A percentile compares a stretch with the other conserved stretches of the same genome.
phyloP scores from a whole-genome alignment of 2,888 invertebrate genomes.

The Eledona agricola region DNA sequence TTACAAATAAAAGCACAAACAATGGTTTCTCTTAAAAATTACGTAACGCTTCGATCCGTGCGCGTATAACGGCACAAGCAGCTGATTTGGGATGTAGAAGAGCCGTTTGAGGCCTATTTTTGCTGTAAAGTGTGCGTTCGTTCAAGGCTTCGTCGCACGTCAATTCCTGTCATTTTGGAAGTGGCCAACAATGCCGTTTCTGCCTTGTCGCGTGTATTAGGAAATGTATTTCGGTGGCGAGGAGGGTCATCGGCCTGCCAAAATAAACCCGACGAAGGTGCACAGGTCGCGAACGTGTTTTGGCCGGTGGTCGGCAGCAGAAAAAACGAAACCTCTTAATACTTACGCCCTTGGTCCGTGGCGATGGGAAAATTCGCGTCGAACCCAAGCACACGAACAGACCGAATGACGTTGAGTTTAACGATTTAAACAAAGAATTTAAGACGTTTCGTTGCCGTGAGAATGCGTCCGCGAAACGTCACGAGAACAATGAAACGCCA shows the following conservation, averaged over 20 bases:
- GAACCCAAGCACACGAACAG: slow-evolving; percentile 33
- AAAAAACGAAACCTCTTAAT: slow-evolving; percentile 8
- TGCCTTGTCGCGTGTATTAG: slow-evolving; percentile 13
- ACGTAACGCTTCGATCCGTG: too few relatives aligned
- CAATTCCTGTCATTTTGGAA: too few relatives aligned
- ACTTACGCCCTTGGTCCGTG: slow-evolving; percentile 28
- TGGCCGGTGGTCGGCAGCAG: too few relatives aligned
- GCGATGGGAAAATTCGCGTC: neutral
- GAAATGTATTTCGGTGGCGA: slow-evolving; percentile 16
- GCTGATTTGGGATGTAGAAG: too few relatives aligned
- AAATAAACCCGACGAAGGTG: slow-evolving; percentile 24
- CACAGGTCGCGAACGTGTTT: slow-evolving; percentile 7
- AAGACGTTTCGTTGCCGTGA: slow-evolving; percentile 36
- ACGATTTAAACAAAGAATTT: slow-evolving; percentile 45
- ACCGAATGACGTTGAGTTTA: slow-evolving; percentile 42
- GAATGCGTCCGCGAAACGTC: slow-evolving; percentile 33
- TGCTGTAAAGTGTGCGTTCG: too few relatives aligned
- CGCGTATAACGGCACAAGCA: too few relatives aligned
- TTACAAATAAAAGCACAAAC: too few relatives aligned
- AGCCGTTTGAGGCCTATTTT: too few relatives aligned
- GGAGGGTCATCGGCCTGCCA: slow-evolving; percentile 31
- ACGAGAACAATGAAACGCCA: slow-evolving; percentile 33
- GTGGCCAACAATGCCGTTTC: slow-evolving; percentile 20
- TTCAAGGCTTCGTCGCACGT: too few relatives aligned
- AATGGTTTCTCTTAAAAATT: too few relatives aligned